phyloP scores from a whole-genome alignment of 2,797 vertebrate species.

The Clarias fuscus region DNA sequence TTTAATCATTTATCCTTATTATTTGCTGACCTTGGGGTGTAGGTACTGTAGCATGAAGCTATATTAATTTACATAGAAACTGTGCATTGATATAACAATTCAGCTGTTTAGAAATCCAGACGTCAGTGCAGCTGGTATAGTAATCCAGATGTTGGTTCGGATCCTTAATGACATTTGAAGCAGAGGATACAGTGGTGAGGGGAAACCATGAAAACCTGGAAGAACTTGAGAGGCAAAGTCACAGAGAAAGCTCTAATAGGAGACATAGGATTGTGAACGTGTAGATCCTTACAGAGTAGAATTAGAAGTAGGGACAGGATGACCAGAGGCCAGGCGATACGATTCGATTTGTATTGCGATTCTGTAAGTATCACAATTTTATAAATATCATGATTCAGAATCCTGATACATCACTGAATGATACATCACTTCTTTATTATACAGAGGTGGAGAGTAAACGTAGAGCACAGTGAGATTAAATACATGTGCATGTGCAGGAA shows the following conservation, averaged over 20 bases:
- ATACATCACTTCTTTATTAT: too few species aligned
- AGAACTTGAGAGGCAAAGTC: background rate
- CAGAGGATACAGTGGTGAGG: background rate
- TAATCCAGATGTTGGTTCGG: background rate
- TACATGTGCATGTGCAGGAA: background rate
- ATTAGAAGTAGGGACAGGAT: too few species aligned
- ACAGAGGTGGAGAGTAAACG: background rate
- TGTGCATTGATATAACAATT: background rate
- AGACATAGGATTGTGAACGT: too few species aligned
- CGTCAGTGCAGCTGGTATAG: background rate
- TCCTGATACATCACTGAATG: too few species aligned
- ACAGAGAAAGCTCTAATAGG: background rate
- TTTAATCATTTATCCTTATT: background rate
- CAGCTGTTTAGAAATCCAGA: background rate
- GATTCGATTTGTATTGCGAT: too few species aligned
- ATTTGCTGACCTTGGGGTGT: background rate
- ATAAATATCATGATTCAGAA: too few species aligned
- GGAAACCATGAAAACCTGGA: background rate
- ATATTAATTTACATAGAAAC: background rate
- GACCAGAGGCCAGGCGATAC: too few species aligned
- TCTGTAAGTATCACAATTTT: too few species aligned
- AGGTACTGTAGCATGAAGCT: background rate
- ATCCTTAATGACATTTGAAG: background rate
- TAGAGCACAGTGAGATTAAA: background rate
- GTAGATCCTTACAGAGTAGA: background rate